Conservation (phyloP, 2,888 invertebrate genomes). For the Eupithecia subfuscata region DNA sequence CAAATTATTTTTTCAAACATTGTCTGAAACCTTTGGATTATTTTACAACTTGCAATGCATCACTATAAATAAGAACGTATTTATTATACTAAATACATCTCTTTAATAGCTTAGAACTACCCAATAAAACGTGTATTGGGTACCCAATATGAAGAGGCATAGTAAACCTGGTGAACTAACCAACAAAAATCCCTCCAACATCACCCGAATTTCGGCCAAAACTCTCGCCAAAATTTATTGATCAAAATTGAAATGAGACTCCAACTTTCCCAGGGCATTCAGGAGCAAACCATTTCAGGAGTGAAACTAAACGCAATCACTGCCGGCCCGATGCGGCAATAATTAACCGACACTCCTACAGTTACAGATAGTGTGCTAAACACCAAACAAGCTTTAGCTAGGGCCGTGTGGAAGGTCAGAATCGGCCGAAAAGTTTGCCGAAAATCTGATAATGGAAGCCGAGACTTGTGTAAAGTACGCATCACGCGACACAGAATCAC, state of each 20-base stretch:
- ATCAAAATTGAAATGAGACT: constrained; percentile 22
- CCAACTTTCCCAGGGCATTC: constrained; percentile 14
- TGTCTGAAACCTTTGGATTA: too few species aligned
- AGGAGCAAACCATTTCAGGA: constrained; percentile 27
- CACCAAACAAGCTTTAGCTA: constrained; percentile 35
- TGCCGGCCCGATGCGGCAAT: constrained; percentile 36
- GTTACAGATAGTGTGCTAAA: constrained; percentile 40
- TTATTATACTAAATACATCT: neutral
- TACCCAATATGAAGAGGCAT: neutral
- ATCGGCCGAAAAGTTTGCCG: constrained; percentile 11
- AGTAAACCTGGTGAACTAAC: neutral
- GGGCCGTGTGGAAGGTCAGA: constrained; percentile 4
- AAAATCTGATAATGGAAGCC: neutral
- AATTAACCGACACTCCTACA: constrained; percentile 39
- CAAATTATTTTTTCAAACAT: neutral
- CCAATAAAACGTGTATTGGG: too few species aligned
- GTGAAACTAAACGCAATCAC: constrained; percentile 37
- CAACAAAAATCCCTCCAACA: neutral
- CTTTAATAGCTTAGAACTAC: neutral
- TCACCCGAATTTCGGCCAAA: neutral
- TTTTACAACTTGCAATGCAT: neutral
- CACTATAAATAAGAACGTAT: neutral
- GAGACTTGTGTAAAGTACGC: neutral
- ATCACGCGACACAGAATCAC: neutral
- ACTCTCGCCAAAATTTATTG: neutral